Conservation (phyloP, 1,140 invertebrate genomes). For the Argopecten irradians region DNA sequence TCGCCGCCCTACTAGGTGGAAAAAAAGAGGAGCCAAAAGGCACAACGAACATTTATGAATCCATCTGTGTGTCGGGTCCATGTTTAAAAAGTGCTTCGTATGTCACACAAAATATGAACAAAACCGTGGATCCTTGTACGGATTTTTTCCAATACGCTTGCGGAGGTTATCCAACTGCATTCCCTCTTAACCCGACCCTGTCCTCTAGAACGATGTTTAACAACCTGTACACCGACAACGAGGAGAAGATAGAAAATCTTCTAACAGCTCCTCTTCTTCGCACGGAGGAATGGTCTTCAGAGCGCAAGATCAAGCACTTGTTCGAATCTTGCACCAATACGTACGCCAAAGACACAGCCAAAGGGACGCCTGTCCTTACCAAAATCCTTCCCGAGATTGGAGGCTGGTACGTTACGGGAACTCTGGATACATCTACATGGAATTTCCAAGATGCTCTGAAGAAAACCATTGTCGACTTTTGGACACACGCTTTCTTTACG, state of each 20-base stretch:
- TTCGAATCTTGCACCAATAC: constrained; percentile 69
- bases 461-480: constrained; percentile 67
- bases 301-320: constrained; percentile 71
- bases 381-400: constrained; percentile 62
- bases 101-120: constrained; percentile 73
- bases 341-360: constrained; percentile 59
- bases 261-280: constrained; percentile 56
- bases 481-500: constrained; percentile 68
- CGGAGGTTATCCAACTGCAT: constrained; percentile 67
- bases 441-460: constrained; percentile 62
- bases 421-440: constrained; percentile 51
- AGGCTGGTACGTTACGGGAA: constrained; percentile 69
- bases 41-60: constrained; percentile 5
- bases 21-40: constrained; percentile 29
- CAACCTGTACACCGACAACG: constrained; percentile 63
- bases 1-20: constrained; percentile 57
- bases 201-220: constrained; percentile 53
- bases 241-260: constrained; percentile 61
- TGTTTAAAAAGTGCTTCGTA: constrained; percentile 66
- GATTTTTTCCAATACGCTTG: constrained; percentile 81
- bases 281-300: constrained; percentile 58
- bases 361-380: constrained; percentile 63
- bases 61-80: constrained; percentile 52
- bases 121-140: constrained; percentile 78
- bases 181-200: constrained; percentile 58